Percentiles rank a stretch among this genome's conserved stretches.
phyloP scores from a whole-genome alignment of 2,888 invertebrate species.

The Lagria hirta region DNA sequence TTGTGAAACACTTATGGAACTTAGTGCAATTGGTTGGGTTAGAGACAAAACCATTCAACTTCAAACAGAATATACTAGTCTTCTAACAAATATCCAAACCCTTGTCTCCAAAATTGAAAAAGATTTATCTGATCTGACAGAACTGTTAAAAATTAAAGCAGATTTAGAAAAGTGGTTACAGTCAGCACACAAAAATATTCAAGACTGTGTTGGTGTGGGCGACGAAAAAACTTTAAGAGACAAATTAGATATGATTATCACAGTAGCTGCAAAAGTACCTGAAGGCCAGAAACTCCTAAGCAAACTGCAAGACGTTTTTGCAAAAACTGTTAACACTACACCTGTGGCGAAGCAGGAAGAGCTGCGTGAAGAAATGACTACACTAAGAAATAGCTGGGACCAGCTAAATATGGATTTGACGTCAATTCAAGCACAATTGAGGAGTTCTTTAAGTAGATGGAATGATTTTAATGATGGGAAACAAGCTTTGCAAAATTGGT shows the following conservation, averaged over 20 bases:
- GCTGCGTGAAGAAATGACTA: constrained; percentile 73
- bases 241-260: constrained; percentile 76
- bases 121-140: constrained; percentile 87
- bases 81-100: constrained; percentile 77
- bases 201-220: constrained; percentile 80
- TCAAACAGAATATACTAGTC: constrained; percentile 78
- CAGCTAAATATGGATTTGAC: constrained; percentile 85
- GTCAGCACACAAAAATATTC: constrained; percentile 77
- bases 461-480: constrained; percentile 82
- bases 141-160: constrained; percentile 83
- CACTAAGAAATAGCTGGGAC: constrained; percentile 85
- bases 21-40: constrained; percentile 81
- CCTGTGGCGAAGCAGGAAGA: constrained; percentile 79
- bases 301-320: constrained; percentile 81
- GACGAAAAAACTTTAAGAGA: constrained; percentile 76
- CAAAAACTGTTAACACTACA: constrained; percentile 79
- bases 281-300: constrained; percentile 84
- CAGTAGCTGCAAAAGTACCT: constrained; percentile 68
- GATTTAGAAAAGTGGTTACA: constrained; percentile 83
- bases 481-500: constrained; percentile 75
- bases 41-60: constrained; percentile 83
- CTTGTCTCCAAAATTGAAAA: constrained; percentile 85
- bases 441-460: constrained; percentile 81
- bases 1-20: constrained; percentile 84
- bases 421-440: constrained; percentile 81